phyloP scores from a whole-genome alignment of 2,888 invertebrate genomes.

The Thymelicus lineola region DNA sequence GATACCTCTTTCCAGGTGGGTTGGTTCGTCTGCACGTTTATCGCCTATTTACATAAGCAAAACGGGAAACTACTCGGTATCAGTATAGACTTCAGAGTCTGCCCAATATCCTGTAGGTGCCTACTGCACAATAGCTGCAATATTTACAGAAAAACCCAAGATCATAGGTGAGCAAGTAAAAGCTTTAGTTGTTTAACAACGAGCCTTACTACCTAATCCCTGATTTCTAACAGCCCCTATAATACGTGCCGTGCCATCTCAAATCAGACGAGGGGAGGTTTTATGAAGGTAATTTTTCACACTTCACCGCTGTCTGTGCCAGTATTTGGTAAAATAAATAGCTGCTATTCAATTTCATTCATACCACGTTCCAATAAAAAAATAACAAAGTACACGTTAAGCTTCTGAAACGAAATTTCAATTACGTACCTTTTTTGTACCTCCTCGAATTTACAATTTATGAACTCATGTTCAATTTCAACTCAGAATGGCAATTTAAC shows the following conservation, averaged over 20 bases:
- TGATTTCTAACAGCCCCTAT: not conserved
- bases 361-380: constrained; percentile 11
- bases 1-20: no score
- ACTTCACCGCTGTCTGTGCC: constrained; percentile 4
- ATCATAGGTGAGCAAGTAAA: not conserved
- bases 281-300: constrained; percentile 8
- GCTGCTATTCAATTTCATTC: constrained; percentile 18
- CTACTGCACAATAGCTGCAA: not conserved
- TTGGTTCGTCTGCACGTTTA: no score
- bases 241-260: not conserved
- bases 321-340: constrained; percentile 20
- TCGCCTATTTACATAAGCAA: no score
- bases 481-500: constrained; percentile 28
- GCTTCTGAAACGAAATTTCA: constrained; percentile 2
- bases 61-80: no score
- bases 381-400: constrained; percentile 12
- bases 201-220: not conserved
- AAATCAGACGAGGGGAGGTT: constrained; percentile 5
- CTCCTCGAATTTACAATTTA: constrained; percentile 4
- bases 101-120: not conserved
- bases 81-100: no score
- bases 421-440: constrained; percentile 3
- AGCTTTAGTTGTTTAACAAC: not conserved
- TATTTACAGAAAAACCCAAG: not conserved
- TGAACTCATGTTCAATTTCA: constrained; percentile 19